phyloP scores from a whole-genome alignment of 2,797 vertebrate species.

The Brotula barbata region DNA sequence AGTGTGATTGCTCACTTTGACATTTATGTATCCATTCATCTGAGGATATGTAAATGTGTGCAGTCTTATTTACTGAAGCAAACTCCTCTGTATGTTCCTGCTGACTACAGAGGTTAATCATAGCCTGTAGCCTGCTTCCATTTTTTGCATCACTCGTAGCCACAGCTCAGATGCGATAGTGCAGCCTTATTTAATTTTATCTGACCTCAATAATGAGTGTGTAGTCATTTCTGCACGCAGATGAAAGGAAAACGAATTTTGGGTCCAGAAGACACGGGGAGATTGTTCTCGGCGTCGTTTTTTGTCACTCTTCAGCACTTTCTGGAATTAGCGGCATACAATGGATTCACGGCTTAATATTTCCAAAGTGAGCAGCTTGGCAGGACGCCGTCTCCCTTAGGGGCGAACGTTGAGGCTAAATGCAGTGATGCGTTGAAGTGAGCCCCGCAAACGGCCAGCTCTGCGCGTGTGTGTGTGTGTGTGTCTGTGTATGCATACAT shows the following conservation, averaged over 20 bases:
- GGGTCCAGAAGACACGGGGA: background rate
- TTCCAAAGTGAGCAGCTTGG: slow-evolving; percentile 60
- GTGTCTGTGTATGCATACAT: slow-evolving; percentile 10
- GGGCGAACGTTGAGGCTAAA: slow-evolving; percentile 57
- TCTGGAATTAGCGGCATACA: slow-evolving; percentile 59
- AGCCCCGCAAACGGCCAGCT: slow-evolving; percentile 37
- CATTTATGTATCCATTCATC: slow-evolving; percentile 20
- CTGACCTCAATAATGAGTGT: slow-evolving; percentile 7
- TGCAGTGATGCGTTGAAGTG: slow-evolving; percentile 53
- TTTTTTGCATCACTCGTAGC: background rate
- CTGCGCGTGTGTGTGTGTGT: background rate
- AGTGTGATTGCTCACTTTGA: background rate
- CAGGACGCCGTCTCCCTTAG: slow-evolving; percentile 46
- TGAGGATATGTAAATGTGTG: slow-evolving; percentile 41
- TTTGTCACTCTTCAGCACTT: slow-evolving; percentile 32
- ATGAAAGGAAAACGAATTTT: slow-evolving; percentile 17
- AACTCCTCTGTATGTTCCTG: background rate
- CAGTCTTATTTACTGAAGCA: slow-evolving; percentile 28
- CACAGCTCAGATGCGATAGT: background rate
- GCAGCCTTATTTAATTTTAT: slow-evolving; percentile 14
- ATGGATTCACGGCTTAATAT: slow-evolving; percentile 59
- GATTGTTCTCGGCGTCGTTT: slow-evolving; percentile 11
- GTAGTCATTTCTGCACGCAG: slow-evolving; percentile 2
- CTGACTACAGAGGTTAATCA: slow-evolving; percentile 10
- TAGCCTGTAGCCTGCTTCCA: background rate